Conservation (phyloP, 2,797 vertebrate species). For the Vespertilio murinus region DNA sequence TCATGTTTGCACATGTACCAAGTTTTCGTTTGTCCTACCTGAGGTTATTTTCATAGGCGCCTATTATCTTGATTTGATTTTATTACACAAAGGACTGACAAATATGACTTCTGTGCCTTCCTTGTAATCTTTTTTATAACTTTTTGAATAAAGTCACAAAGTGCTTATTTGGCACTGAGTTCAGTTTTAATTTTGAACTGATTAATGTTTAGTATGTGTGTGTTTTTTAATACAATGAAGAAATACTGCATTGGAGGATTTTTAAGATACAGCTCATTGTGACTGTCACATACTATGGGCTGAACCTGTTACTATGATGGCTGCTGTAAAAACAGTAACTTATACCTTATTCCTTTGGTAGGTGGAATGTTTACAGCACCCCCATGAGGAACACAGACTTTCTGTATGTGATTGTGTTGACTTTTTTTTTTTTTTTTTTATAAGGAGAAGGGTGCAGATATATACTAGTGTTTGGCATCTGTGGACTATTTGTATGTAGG, state of each 20-base stretch:
- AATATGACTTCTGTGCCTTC: background rate
- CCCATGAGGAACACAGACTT: constrained; percentile 93
- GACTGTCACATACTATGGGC: background rate
- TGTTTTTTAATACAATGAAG: background rate
- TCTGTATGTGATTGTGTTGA: constrained; percentile 90
- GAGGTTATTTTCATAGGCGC: background rate
- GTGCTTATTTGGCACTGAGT: background rate
- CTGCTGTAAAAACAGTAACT: constrained; percentile 63
- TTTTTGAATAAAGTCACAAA: background rate
- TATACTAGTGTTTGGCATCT: constrained; percentile 39
- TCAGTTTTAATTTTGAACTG: background rate
- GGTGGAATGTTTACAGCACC: constrained; percentile 96
- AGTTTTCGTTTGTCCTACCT: constrained; percentile 20
- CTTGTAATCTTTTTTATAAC: background rate
- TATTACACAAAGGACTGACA: background rate
- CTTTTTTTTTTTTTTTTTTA: constrained; percentile 10
- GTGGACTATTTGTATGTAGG: constrained; percentile 4
- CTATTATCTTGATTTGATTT: background rate
- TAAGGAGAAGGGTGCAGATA: constrained; percentile 25
- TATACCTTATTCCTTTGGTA: constrained; percentile 89
- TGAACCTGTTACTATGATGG: background rate
- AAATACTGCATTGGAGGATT: background rate
- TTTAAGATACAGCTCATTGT: background rate
- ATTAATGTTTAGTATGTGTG: background rate
- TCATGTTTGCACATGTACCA: background rate